phyloP scores from a whole-genome alignment of 2,797 vertebrate species.

The Argya squamiceps region DNA sequence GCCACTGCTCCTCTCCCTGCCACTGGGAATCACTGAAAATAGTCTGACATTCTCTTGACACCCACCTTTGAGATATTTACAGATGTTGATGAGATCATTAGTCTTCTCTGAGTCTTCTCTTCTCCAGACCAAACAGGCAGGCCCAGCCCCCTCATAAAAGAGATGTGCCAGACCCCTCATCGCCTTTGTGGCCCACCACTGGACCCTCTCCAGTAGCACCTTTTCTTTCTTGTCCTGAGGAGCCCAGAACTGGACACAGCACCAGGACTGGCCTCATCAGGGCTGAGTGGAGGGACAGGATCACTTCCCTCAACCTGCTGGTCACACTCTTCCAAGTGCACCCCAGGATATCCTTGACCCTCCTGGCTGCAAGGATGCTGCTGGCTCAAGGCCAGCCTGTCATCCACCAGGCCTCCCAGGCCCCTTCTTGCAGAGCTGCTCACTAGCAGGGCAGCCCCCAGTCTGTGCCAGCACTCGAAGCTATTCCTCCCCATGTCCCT shows the following conservation, averaged over 20 bases:
- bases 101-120: background rate
- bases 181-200: background rate
- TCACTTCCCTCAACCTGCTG: background rate
- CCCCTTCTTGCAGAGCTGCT: background rate
- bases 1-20: background rate
- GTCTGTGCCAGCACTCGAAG: background rate
- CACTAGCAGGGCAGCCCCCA: background rate
- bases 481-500: background rate
- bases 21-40: background rate
- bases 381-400: no score
- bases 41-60: no score
- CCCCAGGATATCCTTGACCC: no score
- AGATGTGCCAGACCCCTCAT: background rate
- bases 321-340: fast-evolving
- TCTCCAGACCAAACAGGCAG: background rate
- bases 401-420: no score
- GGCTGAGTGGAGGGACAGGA: background rate
- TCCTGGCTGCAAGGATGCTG: fast-evolving
- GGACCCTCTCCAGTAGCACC: background rate
- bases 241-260: background rate
- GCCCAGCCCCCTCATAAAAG: no score
- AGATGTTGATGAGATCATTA: background rate
- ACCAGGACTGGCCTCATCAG: background rate
- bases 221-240: background rate
- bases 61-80: background rate